Base-by-base conservation (phyloP, 2,888 invertebrate species). In the Adelognathus sp. region DNA sequence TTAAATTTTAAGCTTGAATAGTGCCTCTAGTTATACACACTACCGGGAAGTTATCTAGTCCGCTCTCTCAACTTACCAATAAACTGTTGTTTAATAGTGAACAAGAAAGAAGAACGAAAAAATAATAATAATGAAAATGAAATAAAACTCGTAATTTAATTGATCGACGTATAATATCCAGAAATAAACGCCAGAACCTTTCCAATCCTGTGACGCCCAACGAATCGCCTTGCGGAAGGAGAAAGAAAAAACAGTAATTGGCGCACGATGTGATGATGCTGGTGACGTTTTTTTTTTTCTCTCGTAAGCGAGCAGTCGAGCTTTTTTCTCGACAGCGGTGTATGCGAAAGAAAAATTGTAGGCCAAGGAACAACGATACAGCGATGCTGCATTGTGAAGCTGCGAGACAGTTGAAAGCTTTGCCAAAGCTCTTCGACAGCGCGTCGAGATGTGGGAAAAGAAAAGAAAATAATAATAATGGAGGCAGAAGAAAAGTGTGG, bases 1-100 rank as follows among this genome's bases (percentile, higher is more conserved):
- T 72, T 76, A 76, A 79, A 82, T 79, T 86, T 86, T 88, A 89
- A 89, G 89, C 89, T 89, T 89, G 84, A 87, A 88, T 89, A 89
- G 89, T 89, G 89, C 89, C 89, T 89, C 89, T 89, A 89, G 88
- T 83, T 84, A 84, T 89, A 87, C 87, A 82, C 85, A 86, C 76
- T 86, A 81, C 81, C 76, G 83, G 82, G 83, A 85, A 88, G 83
- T 84, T 83, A 84, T 84, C 81, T 82, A 81, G 85, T 82, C 81
- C 84, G 85, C 85, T 86, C 81, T n/a, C n/a, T 72, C 82, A 79
- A 82, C 80, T n/a, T 82, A 83, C 74, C 73, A 79, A 86, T 85
- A 84, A 87, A 86, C 81, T 76, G 85, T 88, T 88, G 88, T 88
- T 88, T 88, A 87, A 81, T 81, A 81, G 82, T 72, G 78, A 70